Conservation (phyloP, 2,113 vertebrate genomes). For the Toxostoma redivivum region DNA sequence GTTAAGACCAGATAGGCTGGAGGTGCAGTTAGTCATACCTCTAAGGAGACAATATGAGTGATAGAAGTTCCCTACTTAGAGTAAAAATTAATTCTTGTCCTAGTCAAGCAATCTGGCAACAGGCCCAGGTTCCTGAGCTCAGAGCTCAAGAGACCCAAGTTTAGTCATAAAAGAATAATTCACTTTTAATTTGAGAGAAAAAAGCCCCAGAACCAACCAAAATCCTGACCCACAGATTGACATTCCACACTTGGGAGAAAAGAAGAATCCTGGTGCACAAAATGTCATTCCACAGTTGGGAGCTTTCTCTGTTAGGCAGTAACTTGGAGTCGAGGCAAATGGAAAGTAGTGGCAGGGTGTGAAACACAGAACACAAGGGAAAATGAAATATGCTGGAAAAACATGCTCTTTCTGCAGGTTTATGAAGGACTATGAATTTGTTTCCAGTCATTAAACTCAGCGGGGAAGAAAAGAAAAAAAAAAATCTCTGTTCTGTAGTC, state of each 20-base stretch:
- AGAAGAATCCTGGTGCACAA: neutral
- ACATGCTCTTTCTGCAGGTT: neutral
- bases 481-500: neutral
- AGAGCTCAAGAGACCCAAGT: neutral
- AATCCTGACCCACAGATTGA: neutral
- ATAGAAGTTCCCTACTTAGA: neutral
- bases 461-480: neutral
- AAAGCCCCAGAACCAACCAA: neutral
- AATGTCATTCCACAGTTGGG: neutral
- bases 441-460: neutral
- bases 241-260: neutral
- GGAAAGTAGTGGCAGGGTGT: neutral
- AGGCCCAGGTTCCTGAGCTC: neutral
- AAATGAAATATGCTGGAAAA: neutral
- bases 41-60: neutral
- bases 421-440: neutral
- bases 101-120: neutral
- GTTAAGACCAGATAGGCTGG: neutral
- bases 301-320: neutral
- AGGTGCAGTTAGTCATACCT: neutral
- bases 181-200: neutral
- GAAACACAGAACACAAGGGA: neutral
- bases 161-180: slow-evolving; percentile 13
- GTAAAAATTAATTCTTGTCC: slow-evolving; percentile 1
- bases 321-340: neutral